Base-by-base conservation (phyloP, 2,113 vertebrate species). In the Halichoeres trimaculatus region DNA sequence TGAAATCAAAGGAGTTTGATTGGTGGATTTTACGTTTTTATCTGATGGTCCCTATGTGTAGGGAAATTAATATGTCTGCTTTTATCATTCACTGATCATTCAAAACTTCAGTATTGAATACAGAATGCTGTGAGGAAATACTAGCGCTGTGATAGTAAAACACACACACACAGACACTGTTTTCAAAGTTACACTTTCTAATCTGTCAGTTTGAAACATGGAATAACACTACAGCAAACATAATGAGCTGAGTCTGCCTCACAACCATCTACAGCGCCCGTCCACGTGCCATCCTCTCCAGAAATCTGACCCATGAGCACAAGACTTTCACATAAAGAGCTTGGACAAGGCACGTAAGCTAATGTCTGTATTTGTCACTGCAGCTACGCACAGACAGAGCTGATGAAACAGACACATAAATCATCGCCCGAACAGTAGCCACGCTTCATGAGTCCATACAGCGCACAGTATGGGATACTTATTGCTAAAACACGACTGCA, bases 331-430 rank as follows among this genome's bases (percentile, higher is more conserved):
- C 82, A 84, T 40, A 69, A 77, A 82, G 66, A 84, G 85, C 84
- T 83, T 78, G 5, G 72, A 92, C 90, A 93, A 92, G 92, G 90
- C 90, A 92, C 89, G 47, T 83, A 87, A 90, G 84, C 90, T 80
- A 65, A 76, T 70, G 80, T 83, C 75, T n/a, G 26, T 61, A 74
- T 24, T 20, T 70, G 68, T 74, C 79, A 84, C 85, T 43, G 75
- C 12, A 70, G 81, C 88, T 70, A 88, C 78, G 81, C 84, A 87
- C 83, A 64, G 75, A 90, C 68, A 50, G 38, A 87, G 79, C 65
- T 17, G 52, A 83, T 63, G 78, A 80, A 82, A 85, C 67, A n/a
- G 24, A 84, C 56, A 16, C 66, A 79, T 48, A 20, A 74, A 51
- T 43, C 35, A 56, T 38, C 55, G 78, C 76, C 77, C 83, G 77